Base-by-base conservation (phyloP, 2,888 invertebrate genomes). In the Drosophila incognita region DNA sequence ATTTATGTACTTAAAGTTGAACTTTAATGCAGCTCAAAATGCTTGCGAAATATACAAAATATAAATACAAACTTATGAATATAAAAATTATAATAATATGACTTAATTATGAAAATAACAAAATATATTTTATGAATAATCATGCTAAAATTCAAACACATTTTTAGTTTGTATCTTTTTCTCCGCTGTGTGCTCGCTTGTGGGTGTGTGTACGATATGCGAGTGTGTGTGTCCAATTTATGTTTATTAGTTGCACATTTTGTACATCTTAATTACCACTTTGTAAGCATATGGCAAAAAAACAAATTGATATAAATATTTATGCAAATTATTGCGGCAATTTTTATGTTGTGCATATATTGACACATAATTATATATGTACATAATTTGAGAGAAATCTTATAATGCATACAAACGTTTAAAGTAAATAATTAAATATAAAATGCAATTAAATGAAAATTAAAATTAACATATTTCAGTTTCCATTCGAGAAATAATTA, bases 1-100 rank as follows among this genome's bases (percentile, higher is more conserved):
- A 74, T 75, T 74, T 69, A 78, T 80, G 81, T 76, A 80, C 67
- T 78, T 78, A 78, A 80, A 76, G 76, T 78, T 76, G 60, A 76
- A 73, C 67, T 73, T 78, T 59, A 73, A 73, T 76, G 75, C 75
- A 59, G 75, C 76, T 65, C 40, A n/a, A 75, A 79, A 57, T 64
- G 79, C 78, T 57, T 62, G 62, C 67, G 27, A 51, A 64, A 53
- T 40, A 31, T 42, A 46, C 24, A 46, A 46, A 24, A 24, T 24
- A 46, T 24, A 24, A 48, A 54, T 33, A 67, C 10, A 67, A n/a
- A 69, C 18, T 54, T 60, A n/a, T 29, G 35, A 36, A 53, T 27
- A 49, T 11, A 56, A 48, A 7, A 36, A 64, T 31, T 48, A 54
- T n/a, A 64, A 48, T 42, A 52, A 48, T 35, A 59, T 27, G 60